phyloP scores from a whole-genome alignment of 1,140 invertebrate genomes.

The Euura saliciscinereae region DNA sequence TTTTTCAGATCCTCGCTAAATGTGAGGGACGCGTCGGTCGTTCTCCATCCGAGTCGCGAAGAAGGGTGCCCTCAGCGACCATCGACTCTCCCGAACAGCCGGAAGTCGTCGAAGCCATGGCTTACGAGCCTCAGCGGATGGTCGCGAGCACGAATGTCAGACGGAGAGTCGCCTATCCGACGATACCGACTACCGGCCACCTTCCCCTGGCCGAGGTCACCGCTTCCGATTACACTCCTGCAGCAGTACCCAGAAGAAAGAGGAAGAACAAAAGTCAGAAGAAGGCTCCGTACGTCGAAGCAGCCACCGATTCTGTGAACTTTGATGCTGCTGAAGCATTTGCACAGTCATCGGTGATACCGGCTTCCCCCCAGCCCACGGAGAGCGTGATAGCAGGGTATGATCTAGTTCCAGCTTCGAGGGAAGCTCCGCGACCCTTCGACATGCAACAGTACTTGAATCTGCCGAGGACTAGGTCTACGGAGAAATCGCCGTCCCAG shows the following conservation, averaged over 20 bases:
- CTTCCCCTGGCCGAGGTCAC: background rate
- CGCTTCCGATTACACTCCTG: background rate
- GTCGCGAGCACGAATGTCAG: slow-evolving; percentile 4
- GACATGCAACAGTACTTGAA: background rate
- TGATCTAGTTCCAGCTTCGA: background rate
- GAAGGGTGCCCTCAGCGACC: slow-evolving; percentile 10
- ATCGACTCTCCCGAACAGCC: slow-evolving; percentile 8
- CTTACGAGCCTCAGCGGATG: slow-evolving; percentile 40
- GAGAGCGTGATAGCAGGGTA: background rate
- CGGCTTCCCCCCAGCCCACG: background rate
- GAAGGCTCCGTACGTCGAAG: background rate
- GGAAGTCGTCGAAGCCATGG: slow-evolving; percentile 26
- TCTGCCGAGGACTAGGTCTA: background rate
- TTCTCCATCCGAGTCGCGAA: slow-evolving; percentile 20
- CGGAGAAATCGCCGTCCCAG: background rate
- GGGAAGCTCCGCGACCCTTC: background rate
- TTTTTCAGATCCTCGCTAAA: background rate
- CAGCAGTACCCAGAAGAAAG: background rate
- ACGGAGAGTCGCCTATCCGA: background rate
- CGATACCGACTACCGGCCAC: background rate
- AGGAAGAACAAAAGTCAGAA: background rate
- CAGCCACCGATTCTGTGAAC: no score
- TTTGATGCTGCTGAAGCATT: no score
- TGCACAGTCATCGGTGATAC: background rate
- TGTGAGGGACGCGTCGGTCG: background rate